Conservation (phyloP, 1,140 invertebrate species). For the Nasonia vitripennis region DNA sequence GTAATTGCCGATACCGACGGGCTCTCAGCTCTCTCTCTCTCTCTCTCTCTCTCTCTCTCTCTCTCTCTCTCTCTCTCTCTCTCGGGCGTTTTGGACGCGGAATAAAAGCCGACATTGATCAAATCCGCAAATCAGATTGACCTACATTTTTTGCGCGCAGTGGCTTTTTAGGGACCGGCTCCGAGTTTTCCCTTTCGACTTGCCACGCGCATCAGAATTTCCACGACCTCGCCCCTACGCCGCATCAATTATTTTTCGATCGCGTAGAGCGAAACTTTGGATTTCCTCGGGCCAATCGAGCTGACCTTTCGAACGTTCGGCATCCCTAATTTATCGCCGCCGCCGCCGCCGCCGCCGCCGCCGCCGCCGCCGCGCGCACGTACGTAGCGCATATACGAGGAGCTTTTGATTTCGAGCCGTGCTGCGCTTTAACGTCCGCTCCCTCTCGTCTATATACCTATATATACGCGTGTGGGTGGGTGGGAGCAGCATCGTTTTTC, state of each 20-base stretch:
- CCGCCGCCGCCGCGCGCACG: background rate
- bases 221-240: too few relatives aligned
- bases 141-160: background rate
- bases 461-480: background rate
- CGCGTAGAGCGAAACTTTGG: too few relatives aligned
- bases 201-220: too few relatives aligned
- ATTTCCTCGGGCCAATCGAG: too few relatives aligned
- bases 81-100: background rate
- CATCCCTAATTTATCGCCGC: background rate
- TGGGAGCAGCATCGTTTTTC: background rate
- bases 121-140: conserved; percentile 35
- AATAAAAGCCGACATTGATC: conserved; percentile 35
- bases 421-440: too few relatives aligned
- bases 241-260: background rate
- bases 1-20: too few relatives aligned
- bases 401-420: background rate
- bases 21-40: too few relatives aligned
- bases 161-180: background rate
- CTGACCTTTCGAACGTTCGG: too few relatives aligned
- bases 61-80: too few relatives aligned
- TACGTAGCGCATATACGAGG: background rate
- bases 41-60: too few relatives aligned
- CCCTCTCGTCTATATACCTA: background rate
- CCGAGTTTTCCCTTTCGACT: background rate
- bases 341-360: too few relatives aligned